phyloP scores from a whole-genome alignment of 53 echinoderm and acorn worm species.

The Paracentrotus lividus region DNA sequence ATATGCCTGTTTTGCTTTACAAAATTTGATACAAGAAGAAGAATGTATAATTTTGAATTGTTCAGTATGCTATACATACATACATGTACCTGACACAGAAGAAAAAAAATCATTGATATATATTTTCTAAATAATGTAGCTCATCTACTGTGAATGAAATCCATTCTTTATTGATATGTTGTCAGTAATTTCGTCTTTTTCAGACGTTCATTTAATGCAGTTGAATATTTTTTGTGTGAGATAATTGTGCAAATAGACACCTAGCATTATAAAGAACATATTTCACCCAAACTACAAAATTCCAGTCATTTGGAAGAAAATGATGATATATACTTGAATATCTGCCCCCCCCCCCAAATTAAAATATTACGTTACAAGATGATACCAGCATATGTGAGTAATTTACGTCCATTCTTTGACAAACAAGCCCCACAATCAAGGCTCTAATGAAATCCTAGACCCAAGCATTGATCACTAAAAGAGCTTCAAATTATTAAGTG shows the following conservation, averaged over 20 bases:
- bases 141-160: background rate
- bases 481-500: background rate
- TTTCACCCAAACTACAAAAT: background rate
- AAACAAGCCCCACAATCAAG: background rate
- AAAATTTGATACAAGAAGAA: background rate
- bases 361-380: background rate
- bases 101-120: background rate
- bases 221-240: background rate
- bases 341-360: no score
- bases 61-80: background rate
- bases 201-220: background rate
- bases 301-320: background rate
- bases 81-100: background rate
- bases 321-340: background rate
- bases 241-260: background rate
- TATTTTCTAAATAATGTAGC: background rate
- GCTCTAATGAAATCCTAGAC: constrained; percentile 1
- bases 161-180: background rate
- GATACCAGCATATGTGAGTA: background rate
- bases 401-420: background rate
- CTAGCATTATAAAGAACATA: background rate
- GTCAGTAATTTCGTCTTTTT: background rate
- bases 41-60: background rate
- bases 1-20: background rate
- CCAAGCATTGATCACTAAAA: background rate